A percentile compares a stretch with the other conserved stretches of the same genome.
Evolutionary conservation across 2,888 invertebrate genomes (phyloP).

Genomic region (Cantharis lateralis): DNA sequence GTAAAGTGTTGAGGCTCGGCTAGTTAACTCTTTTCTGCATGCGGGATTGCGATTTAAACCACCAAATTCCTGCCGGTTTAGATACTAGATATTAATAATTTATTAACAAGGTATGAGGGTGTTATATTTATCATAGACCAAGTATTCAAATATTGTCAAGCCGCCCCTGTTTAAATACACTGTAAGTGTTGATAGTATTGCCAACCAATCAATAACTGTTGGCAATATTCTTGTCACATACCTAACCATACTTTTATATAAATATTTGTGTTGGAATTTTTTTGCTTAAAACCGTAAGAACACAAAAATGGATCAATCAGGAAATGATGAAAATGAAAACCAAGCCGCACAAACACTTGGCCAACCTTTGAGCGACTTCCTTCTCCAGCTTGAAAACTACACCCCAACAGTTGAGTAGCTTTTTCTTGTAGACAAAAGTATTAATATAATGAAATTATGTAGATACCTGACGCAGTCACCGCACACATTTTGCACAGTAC

Average conservation of each 20-base stretch:
- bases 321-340: constrained; percentile 45
- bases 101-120: no score
- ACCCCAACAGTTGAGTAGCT: constrained; percentile 73
- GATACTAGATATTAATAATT: no score
- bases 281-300: neutral
- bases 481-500: constrained; percentile 85
- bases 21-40: no score
- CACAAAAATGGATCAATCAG: constrained; percentile 16
- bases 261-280: neutral
- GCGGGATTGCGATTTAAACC: no score
- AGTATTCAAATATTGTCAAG: no score
- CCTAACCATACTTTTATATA: neutral
- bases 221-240: no score
- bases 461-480: constrained; percentile 93
- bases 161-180: no score
- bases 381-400: constrained; percentile 92
- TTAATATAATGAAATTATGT: neutral
- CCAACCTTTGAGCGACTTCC: constrained; percentile 85
- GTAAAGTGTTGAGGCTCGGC: no score
- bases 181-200: no score
- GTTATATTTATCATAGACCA: no score
- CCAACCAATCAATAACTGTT: neutral
- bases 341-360: constrained; percentile 62
- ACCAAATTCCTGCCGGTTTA: no score
- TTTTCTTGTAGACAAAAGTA: neutral